Conservation (phyloP, 2,888 invertebrate genomes). For the Volucella inflata region DNA sequence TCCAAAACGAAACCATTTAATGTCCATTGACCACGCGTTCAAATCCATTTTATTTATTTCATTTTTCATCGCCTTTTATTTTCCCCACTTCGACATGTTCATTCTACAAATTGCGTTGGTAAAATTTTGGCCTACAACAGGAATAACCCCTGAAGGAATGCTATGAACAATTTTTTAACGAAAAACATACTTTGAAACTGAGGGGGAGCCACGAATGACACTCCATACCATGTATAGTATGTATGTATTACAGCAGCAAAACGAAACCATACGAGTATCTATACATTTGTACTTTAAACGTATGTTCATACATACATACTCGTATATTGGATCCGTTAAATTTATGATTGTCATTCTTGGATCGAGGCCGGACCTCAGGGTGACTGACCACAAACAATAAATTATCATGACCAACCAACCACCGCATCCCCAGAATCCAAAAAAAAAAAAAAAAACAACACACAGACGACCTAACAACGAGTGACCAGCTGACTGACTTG, state of each 20-base stretch:
- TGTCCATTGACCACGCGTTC: constrained; percentile 61
- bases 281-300: constrained; percentile 25
- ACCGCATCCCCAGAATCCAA: constrained; percentile 50
- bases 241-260: too few relatives aligned
- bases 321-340: constrained; percentile 61
- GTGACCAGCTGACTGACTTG: constrained; percentile 62
- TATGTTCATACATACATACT: constrained; percentile 14
- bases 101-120: constrained; percentile 11
- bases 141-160: constrained; percentile 53
- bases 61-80: constrained; percentile 25
- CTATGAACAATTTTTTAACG: constrained; percentile 33
- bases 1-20: constrained; percentile 33
- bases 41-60: constrained; percentile 40
- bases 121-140: constrained; percentile 61
- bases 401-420: constrained; percentile 73
- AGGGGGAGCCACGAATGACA: neutral
- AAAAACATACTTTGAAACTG: constrained; percentile 27
- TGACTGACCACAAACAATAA: constrained; percentile 75
- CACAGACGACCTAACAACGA: neutral
- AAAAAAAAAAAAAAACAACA: constrained; percentile 12
- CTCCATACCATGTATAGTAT: too few relatives aligned
- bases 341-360: constrained; percentile 74
- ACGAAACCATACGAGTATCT: constrained; percentile 11
- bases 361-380: constrained; percentile 71
- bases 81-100: neutral